These are phyloP conservation scores for Pachymerium ferrugineum DNA, from an alignment of 2,888 invertebrate genomes.

Conservation along the genomic window DNA sequence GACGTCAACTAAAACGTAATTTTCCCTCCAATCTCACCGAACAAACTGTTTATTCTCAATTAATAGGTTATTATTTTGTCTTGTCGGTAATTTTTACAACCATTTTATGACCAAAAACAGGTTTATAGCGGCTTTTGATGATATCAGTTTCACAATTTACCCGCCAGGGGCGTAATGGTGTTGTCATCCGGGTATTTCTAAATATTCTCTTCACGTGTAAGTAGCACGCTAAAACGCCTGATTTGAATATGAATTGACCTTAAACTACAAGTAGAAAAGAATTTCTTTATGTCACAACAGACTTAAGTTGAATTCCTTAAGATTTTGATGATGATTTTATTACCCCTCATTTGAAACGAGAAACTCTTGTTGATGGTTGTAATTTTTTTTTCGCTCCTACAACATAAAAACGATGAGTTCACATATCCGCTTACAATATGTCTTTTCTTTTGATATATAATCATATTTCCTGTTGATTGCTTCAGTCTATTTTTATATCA, in stretches of 20 bases:
- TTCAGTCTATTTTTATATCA: background rate
- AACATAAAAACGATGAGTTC: background rate
- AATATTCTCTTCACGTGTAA: background rate
- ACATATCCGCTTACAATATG: background rate
- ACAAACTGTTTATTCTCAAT: conserved; percentile 6
- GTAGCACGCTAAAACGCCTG: conserved; percentile 17
- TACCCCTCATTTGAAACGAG: no score
- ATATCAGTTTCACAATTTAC: conserved; percentile 16
- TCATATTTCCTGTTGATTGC: conserved; percentile 24
- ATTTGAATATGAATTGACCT: background rate
- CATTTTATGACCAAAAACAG: background rate
- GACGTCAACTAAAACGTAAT: no score
- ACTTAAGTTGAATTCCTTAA: no score
- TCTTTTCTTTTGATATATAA: background rate
- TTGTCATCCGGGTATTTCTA: conserved; percentile 20
- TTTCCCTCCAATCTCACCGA: no score
- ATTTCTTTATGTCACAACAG: no score
- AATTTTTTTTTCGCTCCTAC: background rate
- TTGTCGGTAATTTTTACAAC: conserved; percentile 20
- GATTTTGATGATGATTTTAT: no score
- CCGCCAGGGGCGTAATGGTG: background rate
- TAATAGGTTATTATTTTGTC: conserved; percentile 19
- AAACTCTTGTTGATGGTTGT: background rate
- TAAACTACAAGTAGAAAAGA: no score
- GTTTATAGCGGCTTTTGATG: background rate